Percentiles rank a stretch among this genome's conserved stretches.
Conservation (phyloP, 2,888 invertebrate genomes). For the Acanthacorydalis orientalis region DNA sequence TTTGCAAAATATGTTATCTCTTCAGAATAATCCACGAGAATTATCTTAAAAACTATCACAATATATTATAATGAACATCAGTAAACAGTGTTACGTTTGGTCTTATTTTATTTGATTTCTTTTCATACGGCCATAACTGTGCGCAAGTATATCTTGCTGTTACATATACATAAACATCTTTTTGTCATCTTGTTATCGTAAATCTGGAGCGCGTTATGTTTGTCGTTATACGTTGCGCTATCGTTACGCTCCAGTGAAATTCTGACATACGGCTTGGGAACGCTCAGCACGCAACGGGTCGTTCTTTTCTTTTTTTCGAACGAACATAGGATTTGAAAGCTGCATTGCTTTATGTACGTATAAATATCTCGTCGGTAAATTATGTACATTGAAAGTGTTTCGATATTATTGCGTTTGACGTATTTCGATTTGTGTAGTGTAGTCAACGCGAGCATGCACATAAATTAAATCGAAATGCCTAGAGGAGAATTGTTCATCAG, state of each 20-base stretch:
- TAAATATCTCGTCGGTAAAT: neutral
- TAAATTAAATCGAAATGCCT: no score
- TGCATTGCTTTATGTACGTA: no score
- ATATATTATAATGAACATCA: no score
- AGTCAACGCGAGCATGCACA: neutral
- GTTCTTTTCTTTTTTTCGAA: no score
- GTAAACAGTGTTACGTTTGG: no score
- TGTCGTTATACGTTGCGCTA: neutral
- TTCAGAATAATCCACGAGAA: no score
- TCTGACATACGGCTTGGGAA: conserved; percentile 11
- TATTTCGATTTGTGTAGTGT: neutral
- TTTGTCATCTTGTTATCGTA: neutral
- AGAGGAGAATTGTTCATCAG: no score
- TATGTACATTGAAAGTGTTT: neutral
- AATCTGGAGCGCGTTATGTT: neutral
- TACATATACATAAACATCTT: neutral
- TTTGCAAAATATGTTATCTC: neutral
- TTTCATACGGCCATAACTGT: no score
- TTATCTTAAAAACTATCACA: no score
- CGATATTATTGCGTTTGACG: neutral
- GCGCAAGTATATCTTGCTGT: no score
- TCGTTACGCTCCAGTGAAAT: conserved; percentile 10
- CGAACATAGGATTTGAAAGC: no score
- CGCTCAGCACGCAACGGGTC: neutral
- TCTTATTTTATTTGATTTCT: no score